phyloP scores from a whole-genome alignment of 2,888 invertebrate genomes.

The Philereme vetulata region DNA sequence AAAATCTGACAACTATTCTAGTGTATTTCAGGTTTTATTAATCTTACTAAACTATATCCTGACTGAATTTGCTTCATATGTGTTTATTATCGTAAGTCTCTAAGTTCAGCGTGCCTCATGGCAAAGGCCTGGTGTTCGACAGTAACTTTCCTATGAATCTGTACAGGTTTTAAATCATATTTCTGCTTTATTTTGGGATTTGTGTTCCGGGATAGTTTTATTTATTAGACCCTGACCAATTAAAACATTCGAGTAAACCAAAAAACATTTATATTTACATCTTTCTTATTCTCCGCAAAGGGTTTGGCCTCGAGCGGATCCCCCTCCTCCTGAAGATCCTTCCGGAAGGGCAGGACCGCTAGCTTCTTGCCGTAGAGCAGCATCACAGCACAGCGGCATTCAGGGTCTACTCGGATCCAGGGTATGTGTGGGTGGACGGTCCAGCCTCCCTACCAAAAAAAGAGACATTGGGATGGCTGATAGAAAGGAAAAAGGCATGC shows the following conservation, averaged over 20 bases:
- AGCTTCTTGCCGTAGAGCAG: slow-evolving; percentile 96
- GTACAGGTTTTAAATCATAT: too few species aligned
- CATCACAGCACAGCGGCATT: slow-evolving; percentile 98
- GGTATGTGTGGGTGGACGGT: slow-evolving; percentile 93
- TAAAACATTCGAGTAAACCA: slow-evolving; percentile 15
- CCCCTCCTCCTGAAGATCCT: slow-evolving; percentile 87
- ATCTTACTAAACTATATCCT: too few species aligned
- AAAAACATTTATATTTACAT: slow-evolving; percentile 56
- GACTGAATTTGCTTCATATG: too few species aligned
- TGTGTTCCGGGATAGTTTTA: slow-evolving; percentile 5
- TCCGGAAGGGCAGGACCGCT: slow-evolving; percentile 96
- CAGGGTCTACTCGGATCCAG: slow-evolving; percentile 96
- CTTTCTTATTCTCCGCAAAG: slow-evolving; percentile 79
- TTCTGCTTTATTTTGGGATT: not conserved
- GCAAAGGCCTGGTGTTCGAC: too few species aligned
- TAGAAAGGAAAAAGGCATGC: too few species aligned
- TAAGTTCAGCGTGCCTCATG: too few species aligned
- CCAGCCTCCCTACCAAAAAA: slow-evolving; percentile 89
- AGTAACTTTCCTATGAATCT: too few species aligned
- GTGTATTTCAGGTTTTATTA: too few species aligned
- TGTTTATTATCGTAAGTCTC: too few species aligned
- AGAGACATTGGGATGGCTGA: too few species aligned
- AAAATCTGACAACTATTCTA: too few species aligned
- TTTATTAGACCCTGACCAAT: slow-evolving; percentile 4
- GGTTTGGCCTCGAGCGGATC: slow-evolving; percentile 89